Percentiles rank a stretch among this genome's conserved stretches.
These are phyloP conservation scores for Elanoides forficatus DNA, from an alignment of 2,113 vertebrate genomes.

Conservation along the genomic window DNA sequence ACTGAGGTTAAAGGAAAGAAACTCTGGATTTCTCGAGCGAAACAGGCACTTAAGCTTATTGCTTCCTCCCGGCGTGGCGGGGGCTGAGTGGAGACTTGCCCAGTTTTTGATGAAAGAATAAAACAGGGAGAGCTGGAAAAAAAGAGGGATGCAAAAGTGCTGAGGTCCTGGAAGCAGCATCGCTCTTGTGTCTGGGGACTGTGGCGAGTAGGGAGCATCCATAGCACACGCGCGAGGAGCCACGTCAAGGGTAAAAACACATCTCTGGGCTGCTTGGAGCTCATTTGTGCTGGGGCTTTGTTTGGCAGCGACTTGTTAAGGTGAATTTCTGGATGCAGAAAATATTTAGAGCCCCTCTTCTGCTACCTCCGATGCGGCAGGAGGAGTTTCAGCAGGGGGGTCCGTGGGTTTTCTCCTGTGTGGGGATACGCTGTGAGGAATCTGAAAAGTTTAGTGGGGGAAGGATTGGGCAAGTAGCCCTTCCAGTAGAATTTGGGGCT, in stretches of 20 bases:
- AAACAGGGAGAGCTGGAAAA: not conserved
- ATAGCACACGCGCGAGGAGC: accelerated
- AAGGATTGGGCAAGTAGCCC: not conserved
- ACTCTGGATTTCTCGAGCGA: not conserved
- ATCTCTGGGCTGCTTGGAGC: not conserved
- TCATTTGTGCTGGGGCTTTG: not conserved
- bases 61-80: not conserved
- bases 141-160: not conserved
- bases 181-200: not conserved
- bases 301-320: not conserved
- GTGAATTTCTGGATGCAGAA: not conserved
- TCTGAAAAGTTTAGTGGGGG: not conserved
- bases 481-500: not conserved
- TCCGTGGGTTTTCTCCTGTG: not conserved
- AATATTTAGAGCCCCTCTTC: not conserved
- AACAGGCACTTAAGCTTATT: not conserved
- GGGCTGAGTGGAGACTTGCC: not conserved
- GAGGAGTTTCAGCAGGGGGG: not conserved
- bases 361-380: accelerated
- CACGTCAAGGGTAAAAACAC: not conserved
- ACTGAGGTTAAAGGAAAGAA: not conserved
- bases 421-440: accelerated
- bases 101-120: not conserved
- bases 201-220: not conserved
- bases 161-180: not conserved